Evolutionary conservation across 92 coral and sea anemone species (phyloP).

Genomic region (Parazoanthus darwini): DNA sequence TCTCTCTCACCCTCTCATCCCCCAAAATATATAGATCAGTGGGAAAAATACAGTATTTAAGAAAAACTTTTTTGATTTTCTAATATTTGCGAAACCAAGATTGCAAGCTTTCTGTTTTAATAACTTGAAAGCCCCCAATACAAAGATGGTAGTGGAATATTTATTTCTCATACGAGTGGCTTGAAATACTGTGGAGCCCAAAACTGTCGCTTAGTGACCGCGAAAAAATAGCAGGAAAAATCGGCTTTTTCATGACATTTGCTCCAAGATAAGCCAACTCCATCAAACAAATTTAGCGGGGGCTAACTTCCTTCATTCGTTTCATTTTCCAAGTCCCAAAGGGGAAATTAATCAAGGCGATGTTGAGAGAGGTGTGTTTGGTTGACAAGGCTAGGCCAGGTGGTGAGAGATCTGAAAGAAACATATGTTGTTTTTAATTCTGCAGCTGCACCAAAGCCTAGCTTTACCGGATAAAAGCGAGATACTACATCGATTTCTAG

Average conservation of each 20-base stretch:
- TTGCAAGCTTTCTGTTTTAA: slow-evolving; percentile 50
- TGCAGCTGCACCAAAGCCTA: slow-evolving; percentile 91
- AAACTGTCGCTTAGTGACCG: slow-evolving; percentile 90
- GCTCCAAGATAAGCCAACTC: slow-evolving; percentile 37
- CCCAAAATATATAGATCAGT: not conserved
- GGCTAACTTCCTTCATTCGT: slow-evolving; percentile 21
- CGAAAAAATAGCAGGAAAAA: slow-evolving; percentile 30
- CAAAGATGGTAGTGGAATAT: slow-evolving; percentile 65
- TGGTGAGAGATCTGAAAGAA: slow-evolving; percentile 72
- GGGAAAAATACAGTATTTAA: not conserved
- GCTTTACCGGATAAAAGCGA: slow-evolving; percentile 88
- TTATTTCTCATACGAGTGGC: slow-evolving; percentile 71
- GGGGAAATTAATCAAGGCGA: slow-evolving; percentile 53
- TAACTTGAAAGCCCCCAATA: slow-evolving; percentile 57
- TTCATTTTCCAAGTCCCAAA: slow-evolving; percentile 50
- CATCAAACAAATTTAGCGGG: slow-evolving; percentile 16
- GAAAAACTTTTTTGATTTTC: not conserved
- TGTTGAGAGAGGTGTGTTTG: slow-evolving; percentile 64
- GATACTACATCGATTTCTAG: slow-evolving; percentile 64
- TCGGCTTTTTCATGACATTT: not conserved
- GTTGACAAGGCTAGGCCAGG: slow-evolving; percentile 78
- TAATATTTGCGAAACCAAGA: slow-evolving; percentile 41
- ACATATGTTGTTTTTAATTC: slow-evolving; percentile 92
- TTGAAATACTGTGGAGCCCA: slow-evolving; percentile 68
- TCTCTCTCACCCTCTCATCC: not conserved